phyloP scores from a whole-genome alignment of 2,797 vertebrate species.

The Serranus cabrilla region DNA sequence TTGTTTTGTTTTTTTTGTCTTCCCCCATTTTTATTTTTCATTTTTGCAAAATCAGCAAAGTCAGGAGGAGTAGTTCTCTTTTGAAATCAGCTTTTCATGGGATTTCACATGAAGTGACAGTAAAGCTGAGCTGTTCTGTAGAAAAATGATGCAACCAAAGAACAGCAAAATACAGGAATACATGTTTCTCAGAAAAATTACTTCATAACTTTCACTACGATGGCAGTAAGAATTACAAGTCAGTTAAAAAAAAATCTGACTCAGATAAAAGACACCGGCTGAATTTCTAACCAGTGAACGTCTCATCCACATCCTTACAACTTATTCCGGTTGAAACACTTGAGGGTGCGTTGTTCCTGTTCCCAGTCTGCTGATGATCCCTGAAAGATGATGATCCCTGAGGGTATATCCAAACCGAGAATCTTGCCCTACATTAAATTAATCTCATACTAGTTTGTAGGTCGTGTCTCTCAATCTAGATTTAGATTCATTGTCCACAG shows the following conservation, averaged over 20 bases:
- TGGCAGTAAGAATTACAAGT: background rate
- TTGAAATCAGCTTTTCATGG: background rate
- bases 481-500: background rate
- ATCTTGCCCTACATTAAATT: background rate
- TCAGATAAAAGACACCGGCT: background rate
- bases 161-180: slow-evolving; percentile 1
- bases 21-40: background rate
- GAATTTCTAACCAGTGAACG: background rate
- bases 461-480: slow-evolving; percentile 4
- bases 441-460: background rate
- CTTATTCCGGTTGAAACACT: background rate
- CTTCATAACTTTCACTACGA: slow-evolving; percentile 1
- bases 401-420: background rate
- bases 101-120: slow-evolving; percentile 2
- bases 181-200: slow-evolving; percentile 14
- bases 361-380: background rate
- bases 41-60: background rate
- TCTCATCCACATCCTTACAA: background rate
- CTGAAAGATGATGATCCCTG: background rate
- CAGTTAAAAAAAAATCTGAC: background rate
- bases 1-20: background rate
- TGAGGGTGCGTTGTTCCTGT: background rate
- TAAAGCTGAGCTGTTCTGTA: background rate
- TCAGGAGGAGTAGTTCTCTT: background rate
- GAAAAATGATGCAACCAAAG: background rate